Evolutionary conservation across 2,888 invertebrate species (phyloP).

Genomic region (Mesorhabditis sp.): DNA sequence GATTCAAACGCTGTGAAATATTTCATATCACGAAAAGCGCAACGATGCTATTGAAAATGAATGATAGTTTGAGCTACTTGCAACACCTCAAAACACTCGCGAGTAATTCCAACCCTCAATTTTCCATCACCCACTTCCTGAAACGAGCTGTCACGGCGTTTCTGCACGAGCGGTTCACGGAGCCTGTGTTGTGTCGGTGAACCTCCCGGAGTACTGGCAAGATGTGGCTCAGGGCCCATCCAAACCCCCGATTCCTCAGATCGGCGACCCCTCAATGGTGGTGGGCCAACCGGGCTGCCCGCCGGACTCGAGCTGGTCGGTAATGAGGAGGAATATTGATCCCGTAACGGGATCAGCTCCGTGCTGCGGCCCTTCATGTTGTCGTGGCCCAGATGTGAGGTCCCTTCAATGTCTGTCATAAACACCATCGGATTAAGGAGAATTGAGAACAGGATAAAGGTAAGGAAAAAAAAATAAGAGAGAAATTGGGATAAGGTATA

Average conservation of each 20-base stretch:
- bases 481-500: too few relatives aligned
- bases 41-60: too few relatives aligned
- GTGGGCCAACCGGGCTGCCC: too few relatives aligned
- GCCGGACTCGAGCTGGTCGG: not conserved
- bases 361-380: not conserved
- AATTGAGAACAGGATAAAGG: too few relatives aligned
- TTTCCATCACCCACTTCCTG: slow-evolving; percentile 4
- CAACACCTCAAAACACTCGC: too few relatives aligned
- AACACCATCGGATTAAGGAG: too few relatives aligned
- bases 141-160: not conserved
- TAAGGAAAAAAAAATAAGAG: too few relatives aligned
- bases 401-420: too few relatives aligned
- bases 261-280: too few relatives aligned
- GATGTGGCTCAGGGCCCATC: not conserved
- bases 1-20: too few relatives aligned
- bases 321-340: not conserved
- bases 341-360: slow-evolving; percentile 2
- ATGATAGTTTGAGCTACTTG: too few relatives aligned
- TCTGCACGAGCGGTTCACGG: not conserved
- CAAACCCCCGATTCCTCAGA: not conserved
- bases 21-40: too few relatives aligned
- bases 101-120: not conserved
- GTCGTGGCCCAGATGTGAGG: not conserved
- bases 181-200: not conserved
- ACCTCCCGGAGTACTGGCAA: not conserved